Percentiles rank a stretch among this genome's conserved stretches.
Conservation (phyloP, 92 coral and sea anemone species). For the Palythoa heliodiscus region DNA sequence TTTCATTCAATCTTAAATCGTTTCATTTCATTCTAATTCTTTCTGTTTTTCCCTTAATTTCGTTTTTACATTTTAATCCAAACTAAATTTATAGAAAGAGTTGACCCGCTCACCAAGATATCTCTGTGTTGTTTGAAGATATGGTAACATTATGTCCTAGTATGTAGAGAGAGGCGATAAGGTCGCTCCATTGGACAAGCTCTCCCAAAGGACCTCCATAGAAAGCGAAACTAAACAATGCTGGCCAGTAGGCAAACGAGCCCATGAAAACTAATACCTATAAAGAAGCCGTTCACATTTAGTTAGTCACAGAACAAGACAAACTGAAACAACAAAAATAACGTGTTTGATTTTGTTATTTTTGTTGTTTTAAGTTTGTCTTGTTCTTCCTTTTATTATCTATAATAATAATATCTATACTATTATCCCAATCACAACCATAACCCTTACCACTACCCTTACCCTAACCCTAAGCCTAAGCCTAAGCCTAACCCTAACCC, state of each 20-base stretch:
- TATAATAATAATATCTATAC: no score
- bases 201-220: constrained; percentile 59
- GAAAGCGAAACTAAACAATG: constrained; percentile 17
- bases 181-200: constrained; percentile 60
- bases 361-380: no score
- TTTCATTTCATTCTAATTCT: no score
- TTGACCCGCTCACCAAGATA: constrained; percentile 21
- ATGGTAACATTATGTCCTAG: constrained; percentile 51
- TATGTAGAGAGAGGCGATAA: constrained; percentile 44
- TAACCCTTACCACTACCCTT: no score
- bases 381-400: no score
- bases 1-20: no score
- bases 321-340: no score
- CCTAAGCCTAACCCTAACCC: no score
- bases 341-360: no score
- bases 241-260: constrained; percentile 21
- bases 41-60: not conserved
- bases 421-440: no score
- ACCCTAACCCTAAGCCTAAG: no score
- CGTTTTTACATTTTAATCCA: not conserved
- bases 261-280: constrained; percentile 51
- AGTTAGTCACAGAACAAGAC: not conserved
- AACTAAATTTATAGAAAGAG: not conserved
- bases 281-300: not conserved
- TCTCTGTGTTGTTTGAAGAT: not conserved